These are phyloP conservation scores for Tenthredo livida DNA, from an alignment of 2,888 invertebrate genomes.

Conservation along the genomic window DNA sequence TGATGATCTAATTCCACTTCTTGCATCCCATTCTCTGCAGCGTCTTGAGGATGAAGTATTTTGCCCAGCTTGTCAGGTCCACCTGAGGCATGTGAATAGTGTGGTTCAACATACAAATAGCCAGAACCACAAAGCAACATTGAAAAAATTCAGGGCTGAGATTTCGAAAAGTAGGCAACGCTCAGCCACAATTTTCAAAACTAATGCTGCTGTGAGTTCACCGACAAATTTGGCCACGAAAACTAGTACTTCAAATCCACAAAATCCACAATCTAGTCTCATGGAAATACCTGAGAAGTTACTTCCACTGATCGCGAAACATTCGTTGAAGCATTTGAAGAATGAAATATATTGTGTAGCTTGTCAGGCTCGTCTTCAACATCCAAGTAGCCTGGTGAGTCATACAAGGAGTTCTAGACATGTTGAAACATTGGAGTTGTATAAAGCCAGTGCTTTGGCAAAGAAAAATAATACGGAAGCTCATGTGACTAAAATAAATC, in stretches of 20 bases:
- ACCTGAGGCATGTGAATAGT: conserved; percentile 2
- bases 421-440: background rate
- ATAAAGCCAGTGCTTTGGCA: background rate
- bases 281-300: conserved; percentile 8
- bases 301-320: background rate
- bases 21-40: background rate
- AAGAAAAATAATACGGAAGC: background rate
- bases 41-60: background rate
- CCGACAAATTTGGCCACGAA: background rate
- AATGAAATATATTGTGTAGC: conserved; percentile 37
- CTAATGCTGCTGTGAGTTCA: background rate
- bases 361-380: background rate
- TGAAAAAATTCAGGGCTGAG: background rate
- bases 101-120: background rate
- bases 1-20: background rate
- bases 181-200: background rate
- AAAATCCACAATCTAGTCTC: background rate
- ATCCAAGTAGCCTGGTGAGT: background rate
- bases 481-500: background rate
- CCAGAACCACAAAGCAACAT: background rate
- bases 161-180: background rate
- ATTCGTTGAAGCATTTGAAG: conserved; percentile 28
- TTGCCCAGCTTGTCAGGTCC: conserved; percentile 25
- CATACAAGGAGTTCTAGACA: conserved; percentile 7
- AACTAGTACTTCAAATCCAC: no score